Evolutionary conservation across 1,140 invertebrate genomes (phyloP), one percentile per base, ranked within the genome.

Genomic region (Heliconius nattereri): DNA sequence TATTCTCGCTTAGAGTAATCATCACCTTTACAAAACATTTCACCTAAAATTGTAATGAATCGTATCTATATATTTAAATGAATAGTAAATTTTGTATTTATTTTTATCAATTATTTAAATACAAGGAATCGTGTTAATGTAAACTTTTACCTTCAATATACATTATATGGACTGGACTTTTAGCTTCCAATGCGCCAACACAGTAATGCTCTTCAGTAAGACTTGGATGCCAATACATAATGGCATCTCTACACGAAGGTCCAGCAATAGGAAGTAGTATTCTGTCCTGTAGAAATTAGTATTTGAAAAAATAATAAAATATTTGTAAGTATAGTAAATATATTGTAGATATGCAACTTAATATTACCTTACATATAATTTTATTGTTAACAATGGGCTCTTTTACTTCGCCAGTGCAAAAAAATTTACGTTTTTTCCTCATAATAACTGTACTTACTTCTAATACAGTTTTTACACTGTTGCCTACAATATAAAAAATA

Each of bases 11-110:
- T 94, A 1, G 92, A 94, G 82, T 94, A 94, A 76, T 93, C 91
- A 37, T 94, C 92, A 19, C 92, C 92, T 82, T 93, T 93, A 75
- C 92, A 94, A 85, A 93, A 93, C 87, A 94, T 91, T 86, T 94
- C 91, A 81, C 92, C 92, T 94, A 74, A 73, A 79, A 77, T 29
- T 23, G 60, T 66, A 66, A 29, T 26, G n/a, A 11, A 66, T 13
- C 13, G 2, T 3, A 45, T 8, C 8, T 0, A 8, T 66, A 29
- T 57, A 60, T 60, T 60, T 60, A 2, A 60, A 23, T 23, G 1
- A 60, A 23, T 60, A n/a, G 20, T 23, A 2, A 3, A 60, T 60
- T 23, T 11, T 0, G 1, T 57, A 20, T 23, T 66, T 26, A n/a
- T 66, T 23, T 16, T 29, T 13, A 66, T n/a, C 2, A 60, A 11